Evolutionary conservation across 2,113 vertebrate genomes (phyloP).

Genomic region (Dolichallabes microphthalmus): DNA sequence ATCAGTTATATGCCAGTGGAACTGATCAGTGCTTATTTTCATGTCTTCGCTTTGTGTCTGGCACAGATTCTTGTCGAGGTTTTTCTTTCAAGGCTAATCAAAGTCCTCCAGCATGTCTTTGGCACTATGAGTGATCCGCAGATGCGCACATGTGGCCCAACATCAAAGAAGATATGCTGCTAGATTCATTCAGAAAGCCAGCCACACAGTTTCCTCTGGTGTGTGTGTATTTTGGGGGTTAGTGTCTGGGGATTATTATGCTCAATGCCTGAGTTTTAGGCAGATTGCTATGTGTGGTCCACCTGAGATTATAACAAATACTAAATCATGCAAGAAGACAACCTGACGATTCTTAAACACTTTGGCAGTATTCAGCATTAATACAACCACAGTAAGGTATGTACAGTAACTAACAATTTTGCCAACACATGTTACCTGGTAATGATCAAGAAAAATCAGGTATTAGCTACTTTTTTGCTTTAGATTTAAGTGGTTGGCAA

Average conservation of each 20-base stretch:
- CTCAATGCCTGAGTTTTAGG: not conserved
- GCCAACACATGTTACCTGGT: not conserved
- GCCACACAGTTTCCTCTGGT: not conserved
- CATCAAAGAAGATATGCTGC: not conserved
- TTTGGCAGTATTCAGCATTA: not conserved
- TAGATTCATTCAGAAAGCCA: not conserved
- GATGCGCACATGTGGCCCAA: not conserved
- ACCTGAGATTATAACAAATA: not conserved
- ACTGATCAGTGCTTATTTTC: not conserved
- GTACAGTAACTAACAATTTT: not conserved
- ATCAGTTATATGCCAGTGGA: not conserved
- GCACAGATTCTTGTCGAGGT: not conserved
- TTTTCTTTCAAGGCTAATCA: not conserved
- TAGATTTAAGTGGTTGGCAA: not conserved
- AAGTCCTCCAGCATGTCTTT: not conserved
- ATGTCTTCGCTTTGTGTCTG: not conserved
- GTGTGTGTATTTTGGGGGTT: no score
- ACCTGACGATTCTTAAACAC: not conserved
- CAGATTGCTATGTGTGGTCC: not conserved
- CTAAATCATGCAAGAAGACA: not conserved
- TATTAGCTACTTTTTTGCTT: not conserved
- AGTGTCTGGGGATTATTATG: not conserved
- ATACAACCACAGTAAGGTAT: not conserved
- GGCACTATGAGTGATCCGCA: not conserved
- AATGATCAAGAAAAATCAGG: not conserved